Evolutionary conservation across 1,140 invertebrate species (phyloP).

Genomic region (Teleopsis dalmanni): DNA sequence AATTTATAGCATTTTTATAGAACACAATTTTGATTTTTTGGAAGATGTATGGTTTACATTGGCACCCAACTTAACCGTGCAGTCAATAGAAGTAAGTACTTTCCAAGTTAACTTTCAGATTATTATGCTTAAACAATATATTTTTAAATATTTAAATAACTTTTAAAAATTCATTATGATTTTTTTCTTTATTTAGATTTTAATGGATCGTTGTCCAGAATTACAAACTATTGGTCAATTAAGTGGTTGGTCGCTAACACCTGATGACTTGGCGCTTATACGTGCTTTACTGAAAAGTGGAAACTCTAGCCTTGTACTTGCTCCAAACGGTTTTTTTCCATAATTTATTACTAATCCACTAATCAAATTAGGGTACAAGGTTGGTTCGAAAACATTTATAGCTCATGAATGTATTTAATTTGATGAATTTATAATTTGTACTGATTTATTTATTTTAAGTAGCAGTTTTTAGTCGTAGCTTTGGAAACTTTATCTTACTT

Average conservation of each 20-base stretch:
- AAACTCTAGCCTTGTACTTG: conserved; percentile 51
- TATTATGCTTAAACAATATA: background rate
- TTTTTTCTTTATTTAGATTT: conserved; percentile 18
- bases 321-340: conserved; percentile 48
- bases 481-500: too few species aligned
- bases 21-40: conserved; percentile 50
- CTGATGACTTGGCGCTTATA: conserved; percentile 56
- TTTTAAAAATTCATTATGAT: background rate
- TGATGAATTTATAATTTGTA: too few species aligned
- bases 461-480: too few species aligned
- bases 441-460: too few species aligned
- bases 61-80: conserved; percentile 51
- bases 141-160: background rate
- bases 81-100: conserved; percentile 49
- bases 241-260: conserved; percentile 54
- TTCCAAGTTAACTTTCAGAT: background rate
- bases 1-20: conserved; percentile 51
- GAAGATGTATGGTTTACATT: conserved; percentile 59
- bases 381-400: too few species aligned
- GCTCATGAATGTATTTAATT: too few species aligned
- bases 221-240: conserved; percentile 54
- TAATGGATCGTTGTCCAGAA: conserved; percentile 56
- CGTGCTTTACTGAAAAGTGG: conserved; percentile 54
- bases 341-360: too few species aligned
- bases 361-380: too few species aligned